Evolutionary conservation across 1,140 invertebrate genomes (phyloP).

Genomic region (Helicoverpa armigera): DNA sequence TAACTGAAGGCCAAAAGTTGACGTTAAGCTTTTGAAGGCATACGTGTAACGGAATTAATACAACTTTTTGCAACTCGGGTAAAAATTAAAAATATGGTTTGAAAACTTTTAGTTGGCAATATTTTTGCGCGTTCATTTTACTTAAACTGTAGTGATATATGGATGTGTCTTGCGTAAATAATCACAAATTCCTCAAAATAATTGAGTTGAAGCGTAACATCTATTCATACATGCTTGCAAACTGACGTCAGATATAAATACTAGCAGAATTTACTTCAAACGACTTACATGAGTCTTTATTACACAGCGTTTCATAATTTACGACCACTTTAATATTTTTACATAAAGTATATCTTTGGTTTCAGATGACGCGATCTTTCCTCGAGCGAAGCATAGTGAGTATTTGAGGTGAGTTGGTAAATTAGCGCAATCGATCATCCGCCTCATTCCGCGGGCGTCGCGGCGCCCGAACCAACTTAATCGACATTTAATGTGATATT

Average conservation of each 20-base stretch:
- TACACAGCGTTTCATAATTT: not conserved
- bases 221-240: too few species aligned
- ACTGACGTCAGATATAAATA: too few species aligned
- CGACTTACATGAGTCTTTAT: not conserved
- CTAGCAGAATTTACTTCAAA: too few species aligned
- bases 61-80: conserved; percentile 3
- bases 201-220: too few species aligned
- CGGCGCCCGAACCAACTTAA: conserved; percentile 45
- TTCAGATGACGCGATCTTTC: conserved; percentile 63
- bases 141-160: too few species aligned
- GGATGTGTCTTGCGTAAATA: too few species aligned
- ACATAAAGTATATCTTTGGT: conserved; percentile 51
- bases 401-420: conserved; percentile 74
- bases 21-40: conserved; percentile 29
- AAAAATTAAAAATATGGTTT: too few species aligned
- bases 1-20: conserved; percentile 17
- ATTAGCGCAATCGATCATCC: conserved; percentile 56
- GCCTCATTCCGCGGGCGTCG: conserved; percentile 17
- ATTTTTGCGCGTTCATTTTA: too few species aligned
- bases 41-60: conserved; percentile 41
- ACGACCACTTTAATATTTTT: not conserved
- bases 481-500: conserved; percentile 59
- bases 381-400: conserved; percentile 59
- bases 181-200: too few species aligned
- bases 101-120: too few species aligned